phyloP scores from a whole-genome alignment of 2,113 vertebrate species.

The Casuarius casuarius region DNA sequence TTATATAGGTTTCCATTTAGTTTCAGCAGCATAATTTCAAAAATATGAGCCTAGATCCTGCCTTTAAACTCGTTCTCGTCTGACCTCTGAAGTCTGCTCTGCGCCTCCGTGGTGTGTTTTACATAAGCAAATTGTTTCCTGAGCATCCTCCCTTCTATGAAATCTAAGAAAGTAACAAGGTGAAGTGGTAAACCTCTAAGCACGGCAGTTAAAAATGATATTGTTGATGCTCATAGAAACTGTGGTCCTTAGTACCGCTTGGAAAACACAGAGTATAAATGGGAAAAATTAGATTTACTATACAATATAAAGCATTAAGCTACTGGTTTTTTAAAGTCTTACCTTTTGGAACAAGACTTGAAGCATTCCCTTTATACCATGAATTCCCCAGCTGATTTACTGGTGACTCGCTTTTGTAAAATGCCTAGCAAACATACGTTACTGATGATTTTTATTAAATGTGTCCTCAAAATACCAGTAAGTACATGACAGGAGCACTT shows the following conservation, averaged over 20 bases:
- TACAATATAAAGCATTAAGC: not conserved
- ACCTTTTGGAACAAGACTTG: not conserved
- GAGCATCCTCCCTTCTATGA: not conserved
- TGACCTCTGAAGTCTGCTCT: not conserved
- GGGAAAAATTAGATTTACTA: not conserved
- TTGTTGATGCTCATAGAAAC: not conserved
- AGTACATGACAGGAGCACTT: not conserved
- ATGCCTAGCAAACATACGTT: not conserved
- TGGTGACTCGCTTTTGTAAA: not conserved
- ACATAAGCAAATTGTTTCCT: not conserved
- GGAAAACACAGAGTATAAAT: not conserved
- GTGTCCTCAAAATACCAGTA: not conserved
- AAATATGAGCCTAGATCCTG: not conserved
- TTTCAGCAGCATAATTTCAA: not conserved
- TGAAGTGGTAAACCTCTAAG: not conserved
- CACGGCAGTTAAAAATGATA: not conserved
- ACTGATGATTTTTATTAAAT: not conserved
- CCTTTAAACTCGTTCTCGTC: not conserved
- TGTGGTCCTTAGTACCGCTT: not conserved
- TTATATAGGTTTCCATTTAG: not conserved
- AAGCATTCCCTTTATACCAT: not conserved
- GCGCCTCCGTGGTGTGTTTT: not conserved
- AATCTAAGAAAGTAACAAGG: not conserved
- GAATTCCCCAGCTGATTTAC: not conserved
- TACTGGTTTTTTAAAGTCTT: not conserved